A percentile compares a stretch with the other conserved stretches of the same genome.
Evolutionary conservation across 2,797 vertebrate species (phyloP).

Genomic region (Cygnus olor): DNA sequence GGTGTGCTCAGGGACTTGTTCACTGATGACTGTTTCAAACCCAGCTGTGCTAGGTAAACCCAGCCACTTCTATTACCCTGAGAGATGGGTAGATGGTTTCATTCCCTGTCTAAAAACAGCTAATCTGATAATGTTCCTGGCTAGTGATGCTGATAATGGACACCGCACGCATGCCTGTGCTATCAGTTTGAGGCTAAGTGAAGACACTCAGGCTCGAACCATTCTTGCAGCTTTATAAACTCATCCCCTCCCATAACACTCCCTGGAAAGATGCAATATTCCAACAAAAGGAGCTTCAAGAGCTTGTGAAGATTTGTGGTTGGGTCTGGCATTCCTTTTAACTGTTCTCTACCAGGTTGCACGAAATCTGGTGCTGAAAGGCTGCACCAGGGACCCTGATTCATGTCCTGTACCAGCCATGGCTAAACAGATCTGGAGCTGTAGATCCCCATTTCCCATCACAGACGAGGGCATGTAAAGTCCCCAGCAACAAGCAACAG

Average conservation of each 20-base stretch:
- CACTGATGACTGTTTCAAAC: background rate
- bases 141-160: background rate
- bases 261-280: background rate
- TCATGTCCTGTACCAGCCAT: background rate
- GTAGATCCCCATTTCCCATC: background rate
- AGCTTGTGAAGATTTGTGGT: background rate
- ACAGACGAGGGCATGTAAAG: background rate
- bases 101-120: background rate
- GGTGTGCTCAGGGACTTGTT: background rate
- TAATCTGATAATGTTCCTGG: background rate
- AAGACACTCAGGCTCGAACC: background rate
- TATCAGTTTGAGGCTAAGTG: background rate
- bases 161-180: background rate
- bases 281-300: background rate
- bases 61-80: background rate
- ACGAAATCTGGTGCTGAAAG: background rate
- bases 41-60: rapidly evolving
- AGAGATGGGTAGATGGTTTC: background rate
- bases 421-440: background rate
- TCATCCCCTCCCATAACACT: background rate
- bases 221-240: background rate
- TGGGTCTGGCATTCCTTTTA: background rate
- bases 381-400: background rate
- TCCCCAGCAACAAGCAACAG: background rate
- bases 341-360: background rate